Base-by-base conservation (phyloP, 1,140 invertebrate genomes). In the Zaprionus kolodkinae region DNA sequence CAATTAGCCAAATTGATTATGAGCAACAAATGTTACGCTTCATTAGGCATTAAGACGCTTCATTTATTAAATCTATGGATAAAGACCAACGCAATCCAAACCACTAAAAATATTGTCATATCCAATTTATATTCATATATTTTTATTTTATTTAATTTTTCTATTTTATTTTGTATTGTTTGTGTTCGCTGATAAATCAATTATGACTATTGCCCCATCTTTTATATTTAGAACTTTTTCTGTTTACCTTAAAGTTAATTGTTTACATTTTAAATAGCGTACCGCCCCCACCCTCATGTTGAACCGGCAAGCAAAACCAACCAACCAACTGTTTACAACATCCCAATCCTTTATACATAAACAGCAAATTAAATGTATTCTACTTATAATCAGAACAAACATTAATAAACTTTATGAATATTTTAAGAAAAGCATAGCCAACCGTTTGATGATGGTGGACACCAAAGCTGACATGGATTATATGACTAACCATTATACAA, bases 1-100 rank as follows among this genome's bases (percentile, higher is more conserved):
- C 56, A 61, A 65, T 76, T 88, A 88, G 84, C 85, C 81, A 89
- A 88, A 88, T 89, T 89, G 43, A 79, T 56, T 7, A 79, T 54
- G 57, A 86, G 72, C 66, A 70, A 69, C 48, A 67, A 76, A 65
- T 72, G 70, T 72, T 72, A 72, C 70, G 70, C 70, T 72, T 72
- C 62, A 65, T 33, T 72, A 72, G 54, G 21, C 54, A 57, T 48
- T 72, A 72, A 72, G 61, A 64, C 40, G 52, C 57, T 75, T 74
- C 59, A 54, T 45, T 55, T 38, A 27, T 60, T 59, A 55, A 40
- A 61, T 12, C 45, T 12, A 21, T 57, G 61, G 50, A 71, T 43
- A 68, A 27, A 40, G 17, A 52, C 36, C 13, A 27, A 43, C 50
- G 52, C 50, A 43, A 50, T 63, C 35, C 33, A 17, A 15, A 11